These are phyloP conservation scores for Catocala sponsa DNA, from an alignment of 2,888 invertebrate species.

Conservation along the genomic window DNA sequence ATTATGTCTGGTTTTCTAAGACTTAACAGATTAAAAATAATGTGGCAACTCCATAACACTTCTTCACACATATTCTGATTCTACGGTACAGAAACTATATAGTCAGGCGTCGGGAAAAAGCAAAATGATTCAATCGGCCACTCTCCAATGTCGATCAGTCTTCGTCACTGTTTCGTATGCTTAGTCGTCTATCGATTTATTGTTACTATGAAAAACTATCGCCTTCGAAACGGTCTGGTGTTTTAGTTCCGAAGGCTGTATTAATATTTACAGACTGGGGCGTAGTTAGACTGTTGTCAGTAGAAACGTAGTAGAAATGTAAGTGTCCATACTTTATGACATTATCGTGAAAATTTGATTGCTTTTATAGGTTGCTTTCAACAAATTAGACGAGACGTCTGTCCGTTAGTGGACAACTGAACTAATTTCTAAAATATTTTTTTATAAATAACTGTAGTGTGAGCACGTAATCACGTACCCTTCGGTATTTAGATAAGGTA, in stretches of 20 bases:
- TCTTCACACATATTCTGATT: slow-evolving; percentile 42
- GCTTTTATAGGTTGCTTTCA: too few relatives aligned
- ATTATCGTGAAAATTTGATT: too few relatives aligned
- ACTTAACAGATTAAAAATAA: neutral
- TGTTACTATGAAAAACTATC: slow-evolving; percentile 46
- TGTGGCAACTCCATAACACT: slow-evolving; percentile 46
- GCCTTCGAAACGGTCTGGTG: slow-evolving; percentile 8
- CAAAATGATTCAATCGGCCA: slow-evolving; percentile 78
- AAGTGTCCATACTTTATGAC: too few relatives aligned
- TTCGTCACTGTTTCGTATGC: slow-evolving; percentile 67
- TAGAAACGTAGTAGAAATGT: too few relatives aligned
- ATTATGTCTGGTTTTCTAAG: too few relatives aligned
- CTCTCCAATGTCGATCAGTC: slow-evolving; percentile 72
- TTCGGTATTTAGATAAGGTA: too few relatives aligned
- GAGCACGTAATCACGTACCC: too few relatives aligned
- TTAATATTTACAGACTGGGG: neutral
- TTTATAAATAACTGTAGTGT: too few relatives aligned
- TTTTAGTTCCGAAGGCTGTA: neutral
- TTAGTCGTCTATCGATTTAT: slow-evolving; percentile 52
- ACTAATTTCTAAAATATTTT: too few relatives aligned
- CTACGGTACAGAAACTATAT: slow-evolving; percentile 63
- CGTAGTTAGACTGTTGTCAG: too few relatives aligned
- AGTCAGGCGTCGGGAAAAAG: slow-evolving; percentile 69
- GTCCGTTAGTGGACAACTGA: too few relatives aligned
- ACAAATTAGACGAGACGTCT: too few relatives aligned